phyloP scores from a whole-genome alignment of 2,888 invertebrate species.

The Diogma glabrata region DNA sequence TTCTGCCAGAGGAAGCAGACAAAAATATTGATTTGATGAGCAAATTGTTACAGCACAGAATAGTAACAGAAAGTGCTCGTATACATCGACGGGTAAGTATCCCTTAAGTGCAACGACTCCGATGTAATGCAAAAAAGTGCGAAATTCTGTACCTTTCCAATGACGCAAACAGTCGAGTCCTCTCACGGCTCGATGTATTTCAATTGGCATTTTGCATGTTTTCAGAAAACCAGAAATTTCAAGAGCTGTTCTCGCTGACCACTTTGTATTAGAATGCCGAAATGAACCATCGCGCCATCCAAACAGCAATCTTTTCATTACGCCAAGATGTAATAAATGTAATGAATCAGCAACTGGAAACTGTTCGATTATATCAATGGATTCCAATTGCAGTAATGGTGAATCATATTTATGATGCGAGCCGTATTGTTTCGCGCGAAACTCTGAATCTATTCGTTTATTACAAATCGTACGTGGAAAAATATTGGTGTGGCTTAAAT shows the following conservation, averaged over 20 bases:
- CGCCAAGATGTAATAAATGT: conserved; percentile 1
- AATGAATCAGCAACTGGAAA: too few relatives aligned
- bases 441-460: too few relatives aligned
- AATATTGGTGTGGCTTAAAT: too few relatives aligned
- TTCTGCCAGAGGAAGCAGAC: background rate
- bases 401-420: too few relatives aligned
- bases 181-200: background rate
- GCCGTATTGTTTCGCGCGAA: too few relatives aligned
- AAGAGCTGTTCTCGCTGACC: background rate
- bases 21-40: background rate
- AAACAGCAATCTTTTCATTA: background rate
- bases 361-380: too few relatives aligned
- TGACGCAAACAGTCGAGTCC: background rate
- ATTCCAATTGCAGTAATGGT: too few relatives aligned
- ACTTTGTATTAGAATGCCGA: background rate
- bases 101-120: background rate
- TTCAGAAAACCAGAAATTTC: background rate
- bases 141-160: background rate
- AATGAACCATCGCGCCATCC: background rate
- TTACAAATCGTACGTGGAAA: too few relatives aligned
- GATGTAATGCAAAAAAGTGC: background rate
- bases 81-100: background rate
- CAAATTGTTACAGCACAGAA: background rate
- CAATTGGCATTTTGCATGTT: background rate
- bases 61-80: background rate